phyloP scores from a whole-genome alignment of 2,888 invertebrate species.

The Ophraella communa region DNA sequence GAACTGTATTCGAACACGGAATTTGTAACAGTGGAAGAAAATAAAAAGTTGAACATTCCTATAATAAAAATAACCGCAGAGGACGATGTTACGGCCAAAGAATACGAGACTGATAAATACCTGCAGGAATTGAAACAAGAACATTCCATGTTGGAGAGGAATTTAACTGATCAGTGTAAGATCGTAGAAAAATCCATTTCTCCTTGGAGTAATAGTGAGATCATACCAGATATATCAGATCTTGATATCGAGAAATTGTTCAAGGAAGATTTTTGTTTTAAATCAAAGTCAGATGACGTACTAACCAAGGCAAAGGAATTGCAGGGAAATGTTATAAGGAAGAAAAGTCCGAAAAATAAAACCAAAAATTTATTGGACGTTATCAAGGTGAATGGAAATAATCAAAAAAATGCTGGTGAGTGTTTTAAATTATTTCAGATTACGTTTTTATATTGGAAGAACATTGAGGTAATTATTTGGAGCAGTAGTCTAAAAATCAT shows the following conservation, averaged over 20 bases:
- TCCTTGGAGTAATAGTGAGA: slow-evolving; percentile 37
- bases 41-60: not conserved
- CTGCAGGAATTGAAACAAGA: slow-evolving; percentile 38
- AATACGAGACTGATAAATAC: slow-evolving; percentile 44
- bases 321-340: slow-evolving; percentile 20
- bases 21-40: not conserved
- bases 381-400: not conserved
- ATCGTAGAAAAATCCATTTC: slow-evolving; percentile 39
- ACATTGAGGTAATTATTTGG: too few species aligned
- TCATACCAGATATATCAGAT: slow-evolving; percentile 46
- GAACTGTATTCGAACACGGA: not conserved
- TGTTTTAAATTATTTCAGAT: too few species aligned
- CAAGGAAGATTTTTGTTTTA: slow-evolving; percentile 42
- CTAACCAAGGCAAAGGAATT: not conserved
- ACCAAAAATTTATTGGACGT: not conserved
- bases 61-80: slow-evolving; percentile 6
- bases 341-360: slow-evolving; percentile 9
- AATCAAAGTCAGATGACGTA: slow-evolving; percentile 29
- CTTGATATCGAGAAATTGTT: slow-evolving; percentile 48
- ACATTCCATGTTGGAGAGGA: slow-evolving; percentile 29
- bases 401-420: not conserved
- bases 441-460: too few species aligned
- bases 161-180: slow-evolving; percentile 44
- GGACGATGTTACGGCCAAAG: slow-evolving; percentile 36
- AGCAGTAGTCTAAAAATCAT: too few species aligned